Base-by-base conservation (phyloP, 2,888 invertebrate genomes). In the Operophtera brumata region DNA sequence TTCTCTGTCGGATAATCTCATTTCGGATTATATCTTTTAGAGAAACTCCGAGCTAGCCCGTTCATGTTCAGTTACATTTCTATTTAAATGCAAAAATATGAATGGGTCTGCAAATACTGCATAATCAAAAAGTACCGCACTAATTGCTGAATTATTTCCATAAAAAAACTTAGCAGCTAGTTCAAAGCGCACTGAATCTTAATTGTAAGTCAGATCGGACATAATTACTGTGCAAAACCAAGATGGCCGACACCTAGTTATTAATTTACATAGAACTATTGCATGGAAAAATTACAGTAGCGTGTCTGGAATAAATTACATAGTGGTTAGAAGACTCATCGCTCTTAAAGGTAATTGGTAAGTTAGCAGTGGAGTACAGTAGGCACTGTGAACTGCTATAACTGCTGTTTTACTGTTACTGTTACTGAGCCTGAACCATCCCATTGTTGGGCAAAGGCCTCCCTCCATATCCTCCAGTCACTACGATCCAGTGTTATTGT, bases 111-210 rank as follows among this genome's bases (percentile, higher is more conserved):
- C 12, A 25, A 25, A 41, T 46, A 41, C 30, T 25, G 40, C 35
- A 45, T 32, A 47, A 55, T 44, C 11, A 48, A 52, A 57, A 55
- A 47, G 35, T 39, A 37, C 43, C 43, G 10, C 1, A 13, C 35
- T 56, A 56, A 57, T 52, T 47, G 43, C 47, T 45, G 43, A 43
- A 51, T 56, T 57, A 49, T 60, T 47, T 58, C 28, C 49, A 56
- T 55, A 36, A 54, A 57, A n/a, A 59, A 56, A 55, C 45, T 47
- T 58, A 54, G 58, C 47, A 53, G 47, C 59, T 59, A 48, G 57
- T 47, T 59, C 57, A 62, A 50, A 61, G 50, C 28, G 60, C 57
- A 61, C 46, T 66, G 61, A 59, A 64, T 67, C 58, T 66, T 60
- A 55, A 62, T 67, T 64, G 58, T 52, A 56, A 57, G 54, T 46